Percentiles rank a stretch among this genome's conserved stretches.
Conservation (phyloP, 2,888 invertebrate species). For the Omphaloscelis lunosa region DNA sequence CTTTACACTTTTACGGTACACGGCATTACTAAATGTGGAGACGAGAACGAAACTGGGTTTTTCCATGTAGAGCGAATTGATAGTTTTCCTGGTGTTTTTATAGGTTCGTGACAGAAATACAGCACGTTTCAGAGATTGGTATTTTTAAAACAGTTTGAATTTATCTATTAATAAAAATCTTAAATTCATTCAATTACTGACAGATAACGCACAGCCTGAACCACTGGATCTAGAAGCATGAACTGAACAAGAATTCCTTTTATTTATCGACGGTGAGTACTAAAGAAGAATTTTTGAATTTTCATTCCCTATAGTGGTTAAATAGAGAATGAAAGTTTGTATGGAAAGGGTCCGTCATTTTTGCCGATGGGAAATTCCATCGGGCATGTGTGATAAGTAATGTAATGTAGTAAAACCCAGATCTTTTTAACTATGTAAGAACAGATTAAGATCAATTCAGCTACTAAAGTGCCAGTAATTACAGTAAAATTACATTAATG, state of each 20-base stretch:
- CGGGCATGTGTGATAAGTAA: no score
- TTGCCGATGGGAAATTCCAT: not conserved
- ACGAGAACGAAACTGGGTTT: not conserved
- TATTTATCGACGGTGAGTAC: not conserved
- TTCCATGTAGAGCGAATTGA: slow-evolving; percentile 6
- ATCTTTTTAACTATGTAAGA: not conserved
- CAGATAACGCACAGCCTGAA: not conserved
- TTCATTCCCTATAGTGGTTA: not conserved
- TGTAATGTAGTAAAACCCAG: not conserved
- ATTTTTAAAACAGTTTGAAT: not conserved
- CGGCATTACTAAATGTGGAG: not conserved
- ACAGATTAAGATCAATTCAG: slow-evolving; percentile 5
- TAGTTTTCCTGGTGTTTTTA: slow-evolving; percentile 5
- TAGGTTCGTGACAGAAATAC: no score
- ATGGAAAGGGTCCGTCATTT: not conserved
- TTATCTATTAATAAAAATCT: not conserved
- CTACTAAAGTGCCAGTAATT: slow-evolving; percentile 18
- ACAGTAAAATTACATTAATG: slow-evolving; percentile 27
- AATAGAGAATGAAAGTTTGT: not conserved
- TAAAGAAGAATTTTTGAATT: not conserved
- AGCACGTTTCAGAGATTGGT: not conserved
- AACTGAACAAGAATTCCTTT: not conserved
- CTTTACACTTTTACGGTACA: not conserved
- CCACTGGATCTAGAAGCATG: not conserved
- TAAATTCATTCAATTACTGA: no score